Percentiles rank a stretch among this genome's conserved stretches.
These are phyloP conservation scores for Clytia hemisphaerica DNA, from an alignment of 30 jellyfish, hydroid and myxozoan species.

Conservation along the genomic window DNA sequence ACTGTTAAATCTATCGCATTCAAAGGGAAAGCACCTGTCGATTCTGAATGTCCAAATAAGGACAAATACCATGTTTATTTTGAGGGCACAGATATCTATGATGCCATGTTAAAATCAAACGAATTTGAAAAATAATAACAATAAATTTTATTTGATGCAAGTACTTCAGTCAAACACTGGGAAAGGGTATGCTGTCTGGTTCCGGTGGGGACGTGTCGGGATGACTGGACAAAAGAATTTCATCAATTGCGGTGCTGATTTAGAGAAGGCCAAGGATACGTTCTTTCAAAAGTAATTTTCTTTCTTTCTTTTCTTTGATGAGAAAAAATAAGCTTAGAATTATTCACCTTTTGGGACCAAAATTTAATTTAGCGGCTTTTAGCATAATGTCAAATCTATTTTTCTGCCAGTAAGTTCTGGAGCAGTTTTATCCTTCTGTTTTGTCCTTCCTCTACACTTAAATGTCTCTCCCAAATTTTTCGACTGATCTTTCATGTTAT, in stretches of 20 bases:
- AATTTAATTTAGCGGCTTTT: not conserved
- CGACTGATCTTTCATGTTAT: not conserved
- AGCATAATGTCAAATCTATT: not conserved
- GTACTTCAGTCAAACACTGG: conserved; percentile 56
- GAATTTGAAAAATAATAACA: conserved; percentile 77
- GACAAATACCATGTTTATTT: conserved; percentile 60
- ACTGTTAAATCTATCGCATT: conserved; percentile 44
- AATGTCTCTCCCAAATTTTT: too few species aligned
- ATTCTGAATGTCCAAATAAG: conserved; percentile 54
- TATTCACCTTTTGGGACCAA: not conserved
- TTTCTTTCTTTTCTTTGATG: not conserved
- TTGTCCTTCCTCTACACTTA: not conserved
- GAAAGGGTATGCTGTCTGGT: conserved; percentile 85
- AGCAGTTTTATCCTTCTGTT: not conserved
- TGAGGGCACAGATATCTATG: conserved; percentile 65
- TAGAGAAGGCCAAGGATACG: conserved; percentile 67
- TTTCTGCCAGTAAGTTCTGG: not conserved
- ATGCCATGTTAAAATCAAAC: conserved; percentile 96
- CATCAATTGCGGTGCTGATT: conserved; percentile 58
- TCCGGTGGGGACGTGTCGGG: conserved; percentile 96
- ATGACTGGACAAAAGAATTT: conserved; percentile 58
- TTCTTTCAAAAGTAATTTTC: conserved; percentile 61
- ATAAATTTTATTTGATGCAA: conserved; percentile 82
- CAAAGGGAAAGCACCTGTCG: conserved; percentile 91
- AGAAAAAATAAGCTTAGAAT: not conserved